phyloP scores from a whole-genome alignment of 2,888 invertebrate genomes.

The Rhopalosiphum nymphaeae region DNA sequence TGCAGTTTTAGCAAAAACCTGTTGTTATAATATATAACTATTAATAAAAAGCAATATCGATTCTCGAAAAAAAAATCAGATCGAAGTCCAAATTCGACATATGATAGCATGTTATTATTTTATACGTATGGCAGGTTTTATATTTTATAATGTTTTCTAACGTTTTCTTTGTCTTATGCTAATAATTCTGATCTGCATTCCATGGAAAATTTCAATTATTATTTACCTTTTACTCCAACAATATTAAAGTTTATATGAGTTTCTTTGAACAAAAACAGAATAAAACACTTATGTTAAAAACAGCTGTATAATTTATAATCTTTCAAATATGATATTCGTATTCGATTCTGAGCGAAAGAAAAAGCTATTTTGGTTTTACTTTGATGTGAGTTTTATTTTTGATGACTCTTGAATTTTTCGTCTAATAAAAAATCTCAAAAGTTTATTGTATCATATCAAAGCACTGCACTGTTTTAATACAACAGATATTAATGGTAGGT shows the following conservation, averaged over 20 bases:
- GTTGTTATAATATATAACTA: background rate
- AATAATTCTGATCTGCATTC: background rate
- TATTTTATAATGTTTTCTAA: background rate
- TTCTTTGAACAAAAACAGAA: background rate
- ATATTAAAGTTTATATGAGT: background rate
- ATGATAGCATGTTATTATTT: slow-evolving; percentile 5
- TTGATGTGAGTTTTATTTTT: slow-evolving; percentile 1
- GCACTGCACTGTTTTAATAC: background rate
- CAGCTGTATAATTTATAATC: background rate
- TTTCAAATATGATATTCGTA: background rate
- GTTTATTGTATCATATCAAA: background rate
- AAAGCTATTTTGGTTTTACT: background rate
- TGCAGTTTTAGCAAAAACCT: background rate
- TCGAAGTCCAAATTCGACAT: slow-evolving; percentile 13
- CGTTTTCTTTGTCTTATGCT: background rate
- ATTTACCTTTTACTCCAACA: background rate
- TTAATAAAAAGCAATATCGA: slow-evolving; percentile 1
- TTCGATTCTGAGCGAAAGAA: background rate
- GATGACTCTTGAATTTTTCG: background rate
- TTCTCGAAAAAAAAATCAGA: background rate
- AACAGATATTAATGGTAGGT: background rate
- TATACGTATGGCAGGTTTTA: background rate
- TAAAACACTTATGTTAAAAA: background rate
- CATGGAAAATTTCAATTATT: background rate
- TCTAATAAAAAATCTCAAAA: background rate